Conservation (phyloP, 2,888 invertebrate genomes). For the Cataglyphis albicans region DNA sequence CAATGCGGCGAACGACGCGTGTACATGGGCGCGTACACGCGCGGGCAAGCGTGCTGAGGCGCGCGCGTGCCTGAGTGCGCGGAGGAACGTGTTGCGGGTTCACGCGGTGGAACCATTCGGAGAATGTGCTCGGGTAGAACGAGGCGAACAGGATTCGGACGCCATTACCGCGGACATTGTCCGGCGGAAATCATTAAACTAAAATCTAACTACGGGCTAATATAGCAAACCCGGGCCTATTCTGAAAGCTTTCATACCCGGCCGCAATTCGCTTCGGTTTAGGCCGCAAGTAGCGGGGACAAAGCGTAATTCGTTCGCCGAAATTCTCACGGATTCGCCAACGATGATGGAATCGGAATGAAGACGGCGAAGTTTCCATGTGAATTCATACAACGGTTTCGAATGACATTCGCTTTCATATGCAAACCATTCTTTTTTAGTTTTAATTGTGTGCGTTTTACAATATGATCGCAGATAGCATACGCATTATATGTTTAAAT, state of each 20-base stretch:
- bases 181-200: constrained; percentile 84
- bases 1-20: constrained; percentile 47
- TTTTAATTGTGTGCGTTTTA: background rate
- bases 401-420: background rate
- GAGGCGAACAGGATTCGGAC: constrained; percentile 75
- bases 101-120: constrained; percentile 77
- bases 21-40: constrained; percentile 36
- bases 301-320: constrained; percentile 63
- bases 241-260: constrained; percentile 79
- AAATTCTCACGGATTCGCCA: constrained; percentile 57
- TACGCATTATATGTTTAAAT: background rate
- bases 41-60: background rate
- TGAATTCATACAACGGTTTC: background rate
- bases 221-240: constrained; percentile 75
- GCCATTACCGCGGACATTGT: constrained; percentile 82
- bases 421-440: background rate
- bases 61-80: constrained; percentile 69
- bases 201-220: constrained; percentile 81
- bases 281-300: constrained; percentile 63
- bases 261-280: constrained; percentile 76
- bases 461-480: background rate
- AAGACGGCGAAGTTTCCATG: constrained; percentile 31
- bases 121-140: constrained; percentile 75
- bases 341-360: constrained; percentile 44
- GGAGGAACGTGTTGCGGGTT: constrained; percentile 75